Base-by-base conservation (phyloP, 2,797 vertebrate genomes). In the Galagoides demidoff region DNA sequence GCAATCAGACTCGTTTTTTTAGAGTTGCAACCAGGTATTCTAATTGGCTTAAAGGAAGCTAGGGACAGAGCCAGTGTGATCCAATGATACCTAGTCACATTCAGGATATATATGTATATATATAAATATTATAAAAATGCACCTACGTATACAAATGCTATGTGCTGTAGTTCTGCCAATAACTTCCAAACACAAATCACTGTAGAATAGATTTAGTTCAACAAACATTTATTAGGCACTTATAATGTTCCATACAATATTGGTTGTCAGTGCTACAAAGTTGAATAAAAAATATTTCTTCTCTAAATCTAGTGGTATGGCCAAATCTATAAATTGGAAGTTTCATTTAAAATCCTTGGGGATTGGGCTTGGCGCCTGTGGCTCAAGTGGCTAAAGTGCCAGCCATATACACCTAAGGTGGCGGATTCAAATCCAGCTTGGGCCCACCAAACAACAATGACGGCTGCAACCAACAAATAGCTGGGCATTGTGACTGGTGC, bases 171-270 rank as follows among this genome's bases (percentile, higher is more conserved):
- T 92, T 96, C 68, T 93, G 37, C 37, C 71, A 3, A 23, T 70
- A 81, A 70, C 34, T 95, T 94, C 83, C 55, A 85, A 91, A 83
- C 23, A 52, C 10, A 93, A 39, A 12, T 74, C 52, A 59, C 19
- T 49, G 25, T 34, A 85, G n/a, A 71, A 82, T 71, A 52, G 20
- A 34, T 66, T 89, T 70, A 83, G 63, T 74, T 83, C 45, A 83
- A 89, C 14, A 66, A 61, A 70, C 25, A 92, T 74, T 78, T 77
- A 63, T 22, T 64, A 85, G n/a, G 14, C 73, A 82, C 19, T 71
- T 78, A 43, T 45, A 59, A 61, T 78, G 11, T 55, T 93, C 92
- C n/a, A 93, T 61, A 20, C 63, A 86, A 74, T 70, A 34, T 45
- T 78, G 49, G 59, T 68, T 94, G 49, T 59, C 22, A 90, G 29